Evolutionary conservation across 2,113 vertebrate genomes (phyloP).

Genomic region (Centropus bengalensis): DNA sequence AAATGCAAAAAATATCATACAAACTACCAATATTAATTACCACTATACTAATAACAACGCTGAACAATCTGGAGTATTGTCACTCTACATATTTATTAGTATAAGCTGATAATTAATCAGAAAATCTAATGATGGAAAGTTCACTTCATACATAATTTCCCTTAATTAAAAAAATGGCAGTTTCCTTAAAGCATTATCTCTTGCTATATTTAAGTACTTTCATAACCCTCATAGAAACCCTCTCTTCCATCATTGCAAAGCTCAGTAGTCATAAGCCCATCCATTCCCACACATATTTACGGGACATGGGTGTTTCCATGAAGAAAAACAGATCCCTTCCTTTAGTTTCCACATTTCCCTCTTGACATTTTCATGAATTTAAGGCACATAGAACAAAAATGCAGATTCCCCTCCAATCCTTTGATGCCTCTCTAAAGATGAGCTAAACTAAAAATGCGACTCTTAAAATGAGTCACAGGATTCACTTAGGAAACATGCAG

Average conservation of each 20-base stretch:
- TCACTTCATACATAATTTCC: not conserved
- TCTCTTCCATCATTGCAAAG: not conserved
- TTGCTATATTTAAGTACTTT: not conserved
- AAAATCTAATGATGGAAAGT: not conserved
- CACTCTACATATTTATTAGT: not conserved
- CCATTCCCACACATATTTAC: not conserved
- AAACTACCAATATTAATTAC: not conserved
- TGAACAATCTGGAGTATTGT: not conserved
- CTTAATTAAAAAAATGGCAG: not conserved
- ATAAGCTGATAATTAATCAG: not conserved
- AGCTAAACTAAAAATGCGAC: not conserved
- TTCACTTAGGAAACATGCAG: not conserved
- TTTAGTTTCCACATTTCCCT: not conserved
- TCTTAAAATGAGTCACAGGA: not conserved
- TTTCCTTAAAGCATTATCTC: not conserved
- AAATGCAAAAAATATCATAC: not conserved
- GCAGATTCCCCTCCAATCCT: not conserved
- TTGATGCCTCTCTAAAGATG: not conserved
- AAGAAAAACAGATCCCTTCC: not conserved
- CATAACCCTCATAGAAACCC: not conserved
- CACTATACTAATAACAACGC: not conserved
- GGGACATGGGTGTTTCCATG: not conserved
- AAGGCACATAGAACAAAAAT: not conserved
- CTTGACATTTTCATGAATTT: not conserved
- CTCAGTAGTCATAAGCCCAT: not conserved